Evolutionary conservation across 1,140 invertebrate genomes (phyloP).

Genomic region (Orius insidiosus): DNA sequence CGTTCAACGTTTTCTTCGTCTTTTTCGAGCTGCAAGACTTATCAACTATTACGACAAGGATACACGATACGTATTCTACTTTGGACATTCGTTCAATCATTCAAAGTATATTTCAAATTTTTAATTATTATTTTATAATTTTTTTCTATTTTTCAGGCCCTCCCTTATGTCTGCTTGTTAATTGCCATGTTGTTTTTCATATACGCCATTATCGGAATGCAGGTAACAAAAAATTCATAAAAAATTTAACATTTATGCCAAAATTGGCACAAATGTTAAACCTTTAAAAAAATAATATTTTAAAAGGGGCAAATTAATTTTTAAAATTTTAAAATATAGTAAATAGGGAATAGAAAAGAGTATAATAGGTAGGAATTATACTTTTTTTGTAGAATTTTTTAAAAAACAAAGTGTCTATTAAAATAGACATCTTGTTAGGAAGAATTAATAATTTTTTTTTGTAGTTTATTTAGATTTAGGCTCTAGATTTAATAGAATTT

Average conservation of each 20-base stretch:
- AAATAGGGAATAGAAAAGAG: too few species aligned
- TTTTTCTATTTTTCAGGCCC: constrained; percentile 42
- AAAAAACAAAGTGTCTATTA: too few species aligned
- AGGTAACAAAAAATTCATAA: constrained; percentile 46
- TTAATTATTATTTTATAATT: constrained; percentile 2
- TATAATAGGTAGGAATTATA: too few species aligned
- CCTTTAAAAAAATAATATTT: too few species aligned
- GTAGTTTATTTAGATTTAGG: too few species aligned
- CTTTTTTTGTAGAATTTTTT: too few species aligned
- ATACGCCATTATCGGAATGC: constrained; percentile 99
- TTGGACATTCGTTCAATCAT: constrained; percentile 99
- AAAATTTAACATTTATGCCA: not conserved
- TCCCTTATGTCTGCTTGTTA: constrained; percentile 99
- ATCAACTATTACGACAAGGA: constrained; percentile 96
- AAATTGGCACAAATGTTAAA: too few species aligned
- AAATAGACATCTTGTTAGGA: too few species aligned
- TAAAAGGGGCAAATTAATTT: too few species aligned
- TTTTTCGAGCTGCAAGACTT: constrained; percentile 96
- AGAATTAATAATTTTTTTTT: too few species aligned
- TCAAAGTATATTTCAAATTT: constrained; percentile 54
- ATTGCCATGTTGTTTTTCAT: constrained; percentile 99
- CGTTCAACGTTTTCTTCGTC: constrained; percentile 96
- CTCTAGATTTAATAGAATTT: too few species aligned
- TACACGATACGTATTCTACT: constrained; percentile 98
- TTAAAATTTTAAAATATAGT: too few species aligned